phyloP scores from a whole-genome alignment of 2,888 invertebrate species.

The Fragum whitleyi region DNA sequence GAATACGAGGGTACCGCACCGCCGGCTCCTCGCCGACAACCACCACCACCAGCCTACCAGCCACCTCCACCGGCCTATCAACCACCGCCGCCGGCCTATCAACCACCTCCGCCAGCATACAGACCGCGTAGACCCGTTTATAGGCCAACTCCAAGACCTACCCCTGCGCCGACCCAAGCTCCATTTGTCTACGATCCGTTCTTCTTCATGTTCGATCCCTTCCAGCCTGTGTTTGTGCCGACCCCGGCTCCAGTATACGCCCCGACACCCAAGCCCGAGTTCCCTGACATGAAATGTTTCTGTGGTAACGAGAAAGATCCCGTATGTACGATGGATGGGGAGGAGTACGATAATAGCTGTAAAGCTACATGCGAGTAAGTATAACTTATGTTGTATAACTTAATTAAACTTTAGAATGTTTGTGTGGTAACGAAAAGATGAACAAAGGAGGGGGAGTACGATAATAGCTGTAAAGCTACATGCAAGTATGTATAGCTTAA shows the following conservation, averaged over 20 bases:
- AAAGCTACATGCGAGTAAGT: constrained; percentile 45
- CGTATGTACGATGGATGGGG: constrained; percentile 26
- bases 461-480: constrained; percentile 37
- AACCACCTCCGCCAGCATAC: neutral
- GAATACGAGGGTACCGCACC: constrained; percentile 11
- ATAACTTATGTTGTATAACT: too few species aligned
- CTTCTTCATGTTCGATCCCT: neutral
- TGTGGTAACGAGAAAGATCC: constrained; percentile 16
- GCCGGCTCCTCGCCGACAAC: neutral
- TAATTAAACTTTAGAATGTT: constrained; percentile 8
- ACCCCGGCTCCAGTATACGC: neutral
- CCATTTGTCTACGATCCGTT: neutral
- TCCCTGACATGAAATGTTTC: neutral
- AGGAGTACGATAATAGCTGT: constrained; percentile 38
- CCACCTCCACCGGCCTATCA: neutral
- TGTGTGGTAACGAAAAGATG: constrained; percentile 22
- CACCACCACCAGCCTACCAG: neutral
- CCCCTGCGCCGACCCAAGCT: neutral
- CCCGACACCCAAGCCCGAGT: neutral
- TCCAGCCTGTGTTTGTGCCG: neutral
- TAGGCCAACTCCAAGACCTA: neutral
- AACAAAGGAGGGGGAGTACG: constrained; percentile 19
- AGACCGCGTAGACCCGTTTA: neutral
- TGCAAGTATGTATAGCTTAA: constrained; percentile 51
- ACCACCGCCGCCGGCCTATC: neutral